Percentiles rank a stretch among this genome's conserved stretches.
Conservation (phyloP, 1,140 invertebrate genomes). For the Latrodectus geometricus region DNA sequence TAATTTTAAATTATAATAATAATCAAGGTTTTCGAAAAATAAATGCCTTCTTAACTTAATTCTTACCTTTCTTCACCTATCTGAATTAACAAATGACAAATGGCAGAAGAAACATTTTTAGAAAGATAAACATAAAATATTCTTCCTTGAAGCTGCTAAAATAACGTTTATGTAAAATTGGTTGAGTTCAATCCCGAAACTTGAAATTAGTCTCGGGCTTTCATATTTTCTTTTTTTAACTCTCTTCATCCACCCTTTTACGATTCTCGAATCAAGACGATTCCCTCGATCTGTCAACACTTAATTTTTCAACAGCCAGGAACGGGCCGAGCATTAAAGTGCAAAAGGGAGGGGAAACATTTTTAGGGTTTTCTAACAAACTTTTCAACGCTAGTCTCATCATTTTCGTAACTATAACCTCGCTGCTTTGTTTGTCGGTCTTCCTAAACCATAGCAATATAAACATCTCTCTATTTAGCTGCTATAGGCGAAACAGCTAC, state of each 20-base stretch:
- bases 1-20: too few species aligned
- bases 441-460: slow-evolving; percentile 42
- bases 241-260: background rate
- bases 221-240: slow-evolving; percentile 32
- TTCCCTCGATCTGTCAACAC: slow-evolving; percentile 41
- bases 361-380: slow-evolving; percentile 58
- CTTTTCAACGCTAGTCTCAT: slow-evolving; percentile 51
- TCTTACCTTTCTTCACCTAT: too few species aligned
- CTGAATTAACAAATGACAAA: too few species aligned
- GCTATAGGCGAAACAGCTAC: slow-evolving; percentile 6
- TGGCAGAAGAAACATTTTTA: too few species aligned
- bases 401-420: slow-evolving; percentile 44
- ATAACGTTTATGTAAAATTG: too few species aligned
- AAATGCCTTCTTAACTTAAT: too few species aligned
- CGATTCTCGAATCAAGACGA: slow-evolving; percentile 25
- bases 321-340: slow-evolving; percentile 29
- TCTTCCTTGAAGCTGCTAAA: too few species aligned
- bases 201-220: background rate
- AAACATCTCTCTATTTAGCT: slow-evolving; percentile 50
- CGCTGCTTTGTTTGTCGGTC: slow-evolving; percentile 32
- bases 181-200: too few species aligned
- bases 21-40: too few species aligned
- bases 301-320: slow-evolving; percentile 56
- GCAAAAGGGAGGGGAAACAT: slow-evolving; percentile 5
- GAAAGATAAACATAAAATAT: too few species aligned